These are phyloP conservation scores for Molossus molossus DNA, from an alignment of 2,797 vertebrate genomes.

Conservation along the genomic window DNA sequence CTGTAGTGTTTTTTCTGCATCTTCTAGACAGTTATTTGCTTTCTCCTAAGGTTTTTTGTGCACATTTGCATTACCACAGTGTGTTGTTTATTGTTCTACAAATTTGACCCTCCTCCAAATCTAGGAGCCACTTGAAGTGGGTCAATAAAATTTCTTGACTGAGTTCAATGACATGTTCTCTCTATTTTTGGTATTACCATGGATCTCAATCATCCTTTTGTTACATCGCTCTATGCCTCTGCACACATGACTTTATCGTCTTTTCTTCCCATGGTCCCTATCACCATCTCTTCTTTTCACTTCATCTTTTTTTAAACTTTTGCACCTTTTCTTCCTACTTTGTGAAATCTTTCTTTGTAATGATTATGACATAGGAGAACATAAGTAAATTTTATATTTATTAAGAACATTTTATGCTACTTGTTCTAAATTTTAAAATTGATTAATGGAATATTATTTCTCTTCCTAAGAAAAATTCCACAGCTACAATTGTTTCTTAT, in stretches of 20 bases:
- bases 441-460: slow-evolving; percentile 5
- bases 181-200: neutral
- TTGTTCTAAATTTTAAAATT: slow-evolving; percentile 58
- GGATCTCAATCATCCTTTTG: neutral
- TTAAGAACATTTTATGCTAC: slow-evolving; percentile 1
- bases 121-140: neutral
- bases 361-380: neutral
- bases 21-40: neutral
- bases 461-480: slow-evolving; percentile 54
- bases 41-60: neutral
- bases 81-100: neutral
- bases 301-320: slow-evolving; percentile 32
- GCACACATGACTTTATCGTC: neutral
- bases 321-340: neutral
- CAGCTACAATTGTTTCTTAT: slow-evolving; percentile 40
- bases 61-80: neutral
- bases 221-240: neutral
- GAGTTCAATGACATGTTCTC: neutral
- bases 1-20: neutral
- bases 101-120: neutral
- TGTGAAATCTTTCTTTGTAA: neutral
- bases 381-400: slow-evolving; percentile 1
- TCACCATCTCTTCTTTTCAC: neutral
- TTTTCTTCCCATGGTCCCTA: neutral
- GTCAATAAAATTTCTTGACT: neutral